Conservation (phyloP, 2,797 vertebrate species). For the Micromesistius poutassou region DNA sequence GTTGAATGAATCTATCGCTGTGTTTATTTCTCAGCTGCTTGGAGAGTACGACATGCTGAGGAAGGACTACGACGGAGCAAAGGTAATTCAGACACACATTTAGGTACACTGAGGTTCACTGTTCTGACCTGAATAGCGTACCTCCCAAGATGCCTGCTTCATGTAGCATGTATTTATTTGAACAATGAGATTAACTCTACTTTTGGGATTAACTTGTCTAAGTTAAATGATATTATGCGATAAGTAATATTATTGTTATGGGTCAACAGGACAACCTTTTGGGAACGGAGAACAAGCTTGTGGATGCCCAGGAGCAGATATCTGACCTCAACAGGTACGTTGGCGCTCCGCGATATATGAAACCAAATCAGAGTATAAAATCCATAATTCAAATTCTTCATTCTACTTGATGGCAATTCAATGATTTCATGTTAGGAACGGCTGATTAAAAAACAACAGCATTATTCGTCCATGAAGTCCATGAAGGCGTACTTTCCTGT, state of each 20-base stretch:
- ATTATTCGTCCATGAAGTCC: neutral
- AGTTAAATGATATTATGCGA: neutral
- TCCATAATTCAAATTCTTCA: neutral
- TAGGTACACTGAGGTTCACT: neutral
- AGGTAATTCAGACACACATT: constrained; percentile 70
- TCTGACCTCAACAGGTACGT: constrained; percentile 90
- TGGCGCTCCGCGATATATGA: neutral
- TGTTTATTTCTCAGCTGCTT: constrained; percentile 75
- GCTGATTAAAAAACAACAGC: neutral
- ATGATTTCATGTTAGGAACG: neutral
- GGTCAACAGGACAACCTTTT: constrained; percentile 80
- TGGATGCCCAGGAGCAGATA: constrained; percentile 82
- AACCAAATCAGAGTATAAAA: neutral
- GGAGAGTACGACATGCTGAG: constrained; percentile 85
- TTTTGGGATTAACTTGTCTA: neutral
- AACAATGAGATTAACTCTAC: neutral
- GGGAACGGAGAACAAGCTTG: constrained; percentile 86
- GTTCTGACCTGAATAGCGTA: neutral
- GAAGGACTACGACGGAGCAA: constrained; percentile 84
- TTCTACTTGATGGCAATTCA: neutral
- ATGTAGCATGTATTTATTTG: neutral
- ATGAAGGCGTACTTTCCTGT: neutral
- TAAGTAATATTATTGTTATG: constrained; percentile 19
- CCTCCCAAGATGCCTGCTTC: neutral
- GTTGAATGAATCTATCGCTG: neutral